A percentile compares a stretch with the other conserved stretches of the same genome.
These are phyloP conservation scores for Rhinoderma darwinii DNA, from an alignment of 2,113 vertebrate genomes.

Conservation along the genomic window DNA sequence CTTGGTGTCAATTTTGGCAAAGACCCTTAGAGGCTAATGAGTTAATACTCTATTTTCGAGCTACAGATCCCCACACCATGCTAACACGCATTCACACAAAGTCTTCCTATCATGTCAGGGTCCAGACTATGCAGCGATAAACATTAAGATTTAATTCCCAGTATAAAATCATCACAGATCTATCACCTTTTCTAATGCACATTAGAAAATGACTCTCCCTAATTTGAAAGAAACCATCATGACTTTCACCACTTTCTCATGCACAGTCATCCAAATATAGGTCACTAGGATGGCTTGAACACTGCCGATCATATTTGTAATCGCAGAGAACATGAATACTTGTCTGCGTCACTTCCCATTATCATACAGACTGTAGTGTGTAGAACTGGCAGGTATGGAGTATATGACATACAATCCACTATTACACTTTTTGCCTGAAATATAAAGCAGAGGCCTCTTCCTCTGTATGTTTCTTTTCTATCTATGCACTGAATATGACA, in stretches of 20 bases:
- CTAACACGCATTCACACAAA: not conserved
- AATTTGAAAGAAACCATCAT: conserved; percentile 25
- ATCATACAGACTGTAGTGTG: not conserved
- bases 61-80: not conserved
- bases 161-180: not conserved
- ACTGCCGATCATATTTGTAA: conserved; percentile 12
- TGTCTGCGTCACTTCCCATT: conserved; percentile 18
- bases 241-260: conserved; percentile 4
- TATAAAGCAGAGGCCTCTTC: not conserved
- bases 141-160: not conserved
- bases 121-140: not conserved
- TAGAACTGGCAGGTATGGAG: not conserved
- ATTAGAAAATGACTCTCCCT: conserved; percentile 1
- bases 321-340: not conserved
- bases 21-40: not conserved
- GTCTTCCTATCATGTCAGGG: not conserved
- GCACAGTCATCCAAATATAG: conserved; percentile 28
- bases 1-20: not conserved
- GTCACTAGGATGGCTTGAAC: conserved; percentile 23
- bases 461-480: not conserved
- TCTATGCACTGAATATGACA: not conserved
- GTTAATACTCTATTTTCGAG: not conserved
- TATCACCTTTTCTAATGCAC: not conserved
- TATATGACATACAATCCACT: not conserved
- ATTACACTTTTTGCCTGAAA: not conserved